Evolutionary conservation across 2,113 vertebrate genomes (phyloP), one percentile per base, ranked within the genome.

Genomic region (Crypturellus undulatus): DNA sequence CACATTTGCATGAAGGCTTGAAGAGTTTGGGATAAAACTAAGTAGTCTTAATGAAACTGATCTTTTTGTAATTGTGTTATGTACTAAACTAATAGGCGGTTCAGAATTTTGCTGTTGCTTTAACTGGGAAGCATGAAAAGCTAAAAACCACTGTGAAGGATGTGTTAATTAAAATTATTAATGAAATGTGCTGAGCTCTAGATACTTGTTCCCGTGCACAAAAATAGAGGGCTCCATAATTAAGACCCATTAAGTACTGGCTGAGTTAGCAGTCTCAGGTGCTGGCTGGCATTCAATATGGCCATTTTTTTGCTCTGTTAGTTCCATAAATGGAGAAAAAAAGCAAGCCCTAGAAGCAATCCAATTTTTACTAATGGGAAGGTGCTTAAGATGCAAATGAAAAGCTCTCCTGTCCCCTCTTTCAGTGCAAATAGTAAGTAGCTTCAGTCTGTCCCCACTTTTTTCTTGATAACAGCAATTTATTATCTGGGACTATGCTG

Each of bases 371-470:
- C 52, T 90, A 81, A 36, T 58, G 45, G 30, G 32, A 92, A 95
- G 34, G 45, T 96, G 40, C 60, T 92, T 89, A 87, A 95, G 34
- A 95, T 95, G 86, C 76, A 94, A 79, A 96, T 72, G 30, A 78
- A 86, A 93, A 86, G 26, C 32, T 65, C 40, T 75, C 7, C 69
- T 77, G 63, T 78, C 34, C 18, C 5, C 12, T 84, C 20, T 89
- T 92, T 79, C n/a, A 80, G 28, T 42, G 42, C 40, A 25, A 62
- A 14, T 15, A 60, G 38, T 25, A 60, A 92, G 52, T 30, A 16
- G 67, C 38, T 90, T 86, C 78, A 40, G 10, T 54, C 60, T 80
- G 60, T 83, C 60, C 51, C 92, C 1, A 1, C 51, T 78, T 87
- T 65, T 30, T 25, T 15, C 20, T 38, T 56, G 22, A 82, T 87